These are phyloP conservation scores for Gerris lacustris DNA, from an alignment of 2,888 invertebrate genomes.

Conservation along the genomic window DNA sequence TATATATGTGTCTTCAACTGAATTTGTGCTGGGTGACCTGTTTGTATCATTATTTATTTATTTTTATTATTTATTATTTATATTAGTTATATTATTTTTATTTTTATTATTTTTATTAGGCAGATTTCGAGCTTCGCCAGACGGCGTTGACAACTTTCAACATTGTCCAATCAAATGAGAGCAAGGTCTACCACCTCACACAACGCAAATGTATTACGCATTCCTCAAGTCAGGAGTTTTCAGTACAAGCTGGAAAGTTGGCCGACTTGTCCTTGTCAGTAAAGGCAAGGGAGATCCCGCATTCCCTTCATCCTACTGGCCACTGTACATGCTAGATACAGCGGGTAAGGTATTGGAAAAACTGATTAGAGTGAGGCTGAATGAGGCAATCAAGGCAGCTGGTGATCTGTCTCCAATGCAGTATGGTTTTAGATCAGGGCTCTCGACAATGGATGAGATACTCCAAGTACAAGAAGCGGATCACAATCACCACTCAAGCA, in stretches of 20 bases:
- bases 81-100: no score
- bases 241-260: constrained; percentile 28
- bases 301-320: constrained; percentile 27
- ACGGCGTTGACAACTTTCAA: no score
- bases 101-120: no score
- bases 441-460: constrained; percentile 25
- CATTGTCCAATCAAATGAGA: no score
- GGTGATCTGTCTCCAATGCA: constrained; percentile 25
- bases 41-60: no score
- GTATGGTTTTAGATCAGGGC: no score
- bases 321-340: no score
- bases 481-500: constrained; percentile 12
- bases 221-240: constrained; percentile 28
- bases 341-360: constrained; percentile 32
- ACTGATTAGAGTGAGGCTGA: constrained; percentile 29
- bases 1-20: no score
- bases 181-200: no score
- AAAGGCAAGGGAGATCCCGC: constrained; percentile 27
- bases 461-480: constrained; percentile 19
- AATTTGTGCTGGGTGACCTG: no score
- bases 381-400: constrained; percentile 21
- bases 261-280: constrained; percentile 27
- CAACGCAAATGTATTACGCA: constrained; percentile 17
- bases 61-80: no score
- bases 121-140: no score